Evolutionary conservation across 2,113 vertebrate genomes (phyloP).

Genomic region (Agapornis roseicollis): DNA sequence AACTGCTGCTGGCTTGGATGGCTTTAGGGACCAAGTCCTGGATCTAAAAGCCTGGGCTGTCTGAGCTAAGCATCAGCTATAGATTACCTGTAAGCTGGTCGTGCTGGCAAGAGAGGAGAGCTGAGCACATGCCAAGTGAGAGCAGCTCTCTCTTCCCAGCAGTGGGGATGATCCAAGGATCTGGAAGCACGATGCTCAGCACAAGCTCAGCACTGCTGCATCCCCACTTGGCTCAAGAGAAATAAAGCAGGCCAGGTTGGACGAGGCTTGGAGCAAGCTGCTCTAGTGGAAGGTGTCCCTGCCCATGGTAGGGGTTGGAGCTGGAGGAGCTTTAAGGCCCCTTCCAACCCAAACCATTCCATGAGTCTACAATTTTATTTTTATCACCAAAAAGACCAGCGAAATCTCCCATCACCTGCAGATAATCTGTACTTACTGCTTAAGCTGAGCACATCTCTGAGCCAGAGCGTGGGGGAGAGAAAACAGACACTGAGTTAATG

Average conservation of each 20-base stretch:
- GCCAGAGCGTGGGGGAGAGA: background rate
- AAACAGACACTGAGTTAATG: background rate
- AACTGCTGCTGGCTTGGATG: background rate
- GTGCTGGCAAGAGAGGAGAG: background rate
- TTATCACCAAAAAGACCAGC: background rate
- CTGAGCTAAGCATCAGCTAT: background rate
- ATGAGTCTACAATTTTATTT: background rate
- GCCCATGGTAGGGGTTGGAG: background rate
- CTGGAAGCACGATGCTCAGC: accelerated
- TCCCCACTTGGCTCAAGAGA: background rate
- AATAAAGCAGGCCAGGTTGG: background rate
- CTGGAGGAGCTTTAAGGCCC: background rate
- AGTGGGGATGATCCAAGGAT: background rate
- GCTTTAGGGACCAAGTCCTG: background rate
- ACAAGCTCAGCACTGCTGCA: background rate
- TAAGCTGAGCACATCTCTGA: background rate
- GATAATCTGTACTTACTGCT: background rate
- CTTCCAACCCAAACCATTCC: background rate
- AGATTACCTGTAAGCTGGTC: background rate
- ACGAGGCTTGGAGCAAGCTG: background rate
- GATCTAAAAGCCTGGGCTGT: background rate
- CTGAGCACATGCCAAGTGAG: accelerated
- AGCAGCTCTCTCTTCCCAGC: background rate
- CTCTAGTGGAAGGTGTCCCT: background rate
- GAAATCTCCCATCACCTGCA: background rate